Conservation (phyloP, 2,113 vertebrate species). For the Eclectus roratus region DNA sequence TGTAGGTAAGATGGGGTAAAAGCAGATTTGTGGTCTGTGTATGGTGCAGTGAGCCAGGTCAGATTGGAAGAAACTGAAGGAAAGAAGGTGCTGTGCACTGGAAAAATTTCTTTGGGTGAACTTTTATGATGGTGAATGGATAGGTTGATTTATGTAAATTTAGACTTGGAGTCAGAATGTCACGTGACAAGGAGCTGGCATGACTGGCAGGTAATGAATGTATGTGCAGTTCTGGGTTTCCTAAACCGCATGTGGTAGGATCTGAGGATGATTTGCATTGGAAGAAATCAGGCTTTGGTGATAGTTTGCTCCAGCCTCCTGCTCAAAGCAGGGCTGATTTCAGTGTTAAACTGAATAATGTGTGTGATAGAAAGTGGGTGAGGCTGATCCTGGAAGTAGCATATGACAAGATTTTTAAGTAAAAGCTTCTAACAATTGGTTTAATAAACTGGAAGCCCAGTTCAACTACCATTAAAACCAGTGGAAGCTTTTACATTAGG, state of each 20-base stretch:
- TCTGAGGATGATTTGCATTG: neutral
- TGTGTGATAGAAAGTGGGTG: neutral
- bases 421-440: neutral
- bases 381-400: neutral
- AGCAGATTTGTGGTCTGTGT: neutral
- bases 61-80: neutral
- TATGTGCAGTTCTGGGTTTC: neutral
- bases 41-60: fast-evolving
- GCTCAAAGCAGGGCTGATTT: neutral
- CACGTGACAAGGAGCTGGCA: neutral
- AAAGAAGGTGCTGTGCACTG: fast-evolving
- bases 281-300: neutral
- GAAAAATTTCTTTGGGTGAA: neutral
- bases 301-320: neutral
- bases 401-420: neutral
- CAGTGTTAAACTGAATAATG: neutral
- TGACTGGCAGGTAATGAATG: neutral
- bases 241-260: fast-evolving
- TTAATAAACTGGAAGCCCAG: neutral
- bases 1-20: neutral
- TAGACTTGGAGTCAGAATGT: neutral
- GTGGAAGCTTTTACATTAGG: neutral
- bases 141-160: neutral
- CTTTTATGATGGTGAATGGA: neutral
- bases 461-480: neutral